These are phyloP conservation scores for Pocillopora grandis DNA, from an alignment of 92 coral and sea anemone species.

Conservation along the genomic window DNA sequence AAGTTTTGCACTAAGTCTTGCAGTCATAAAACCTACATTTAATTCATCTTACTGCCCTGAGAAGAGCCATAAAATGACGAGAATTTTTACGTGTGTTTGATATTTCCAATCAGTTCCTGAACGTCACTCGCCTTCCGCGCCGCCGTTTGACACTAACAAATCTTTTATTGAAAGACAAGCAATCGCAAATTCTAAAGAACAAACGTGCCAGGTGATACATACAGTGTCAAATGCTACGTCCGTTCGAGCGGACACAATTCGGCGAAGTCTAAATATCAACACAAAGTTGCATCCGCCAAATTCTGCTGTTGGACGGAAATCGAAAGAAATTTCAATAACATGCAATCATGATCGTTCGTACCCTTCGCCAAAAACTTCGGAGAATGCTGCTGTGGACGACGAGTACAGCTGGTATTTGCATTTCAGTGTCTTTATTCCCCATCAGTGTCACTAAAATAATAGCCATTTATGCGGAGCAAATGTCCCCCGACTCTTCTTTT, in stretches of 20 bases:
- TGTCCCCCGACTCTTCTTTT: slow-evolving; percentile 76
- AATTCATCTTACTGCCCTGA: no score
- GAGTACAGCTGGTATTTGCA: slow-evolving; percentile 76
- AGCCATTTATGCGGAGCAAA: slow-evolving; percentile 77
- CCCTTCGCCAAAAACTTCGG: background rate
- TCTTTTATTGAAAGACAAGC: background rate
- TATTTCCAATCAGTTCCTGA: no score
- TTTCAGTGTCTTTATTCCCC: slow-evolving; percentile 64
- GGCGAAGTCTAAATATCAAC: background rate
- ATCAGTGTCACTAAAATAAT: slow-evolving; percentile 69
- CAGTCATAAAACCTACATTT: no score
- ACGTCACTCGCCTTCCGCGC: no score
- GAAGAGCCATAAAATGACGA: no score
- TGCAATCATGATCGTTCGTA: slow-evolving; percentile 2
- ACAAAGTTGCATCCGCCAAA: background rate
- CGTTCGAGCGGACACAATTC: background rate
- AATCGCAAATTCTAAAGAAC: background rate
- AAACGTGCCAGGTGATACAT: background rate
- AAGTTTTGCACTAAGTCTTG: no score
- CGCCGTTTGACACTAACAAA: background rate
- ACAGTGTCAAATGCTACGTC: background rate
- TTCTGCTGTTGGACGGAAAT: background rate
- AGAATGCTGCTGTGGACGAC: slow-evolving; percentile 8
- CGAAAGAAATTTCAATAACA: slow-evolving; percentile 5
- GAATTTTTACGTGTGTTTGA: no score